Conservation (phyloP, 2,888 invertebrate genomes). For the Ischnura elegans region DNA sequence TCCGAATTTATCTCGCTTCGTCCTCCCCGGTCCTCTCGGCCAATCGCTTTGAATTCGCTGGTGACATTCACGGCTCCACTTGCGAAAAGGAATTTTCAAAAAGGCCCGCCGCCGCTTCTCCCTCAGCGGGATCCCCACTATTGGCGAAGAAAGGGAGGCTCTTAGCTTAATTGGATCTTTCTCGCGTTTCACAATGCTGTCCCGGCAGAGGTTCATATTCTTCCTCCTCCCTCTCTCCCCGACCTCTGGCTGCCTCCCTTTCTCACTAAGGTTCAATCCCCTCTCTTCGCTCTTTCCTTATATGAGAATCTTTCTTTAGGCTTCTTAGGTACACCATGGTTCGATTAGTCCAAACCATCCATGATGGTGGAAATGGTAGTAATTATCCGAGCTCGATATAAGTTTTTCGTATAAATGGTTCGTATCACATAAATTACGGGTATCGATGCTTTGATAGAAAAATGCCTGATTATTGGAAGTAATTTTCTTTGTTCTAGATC, state of each 20-base stretch:
- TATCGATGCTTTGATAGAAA: too few species aligned
- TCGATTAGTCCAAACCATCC: too few species aligned
- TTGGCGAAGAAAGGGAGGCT: conserved; percentile 28
- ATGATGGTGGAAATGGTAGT: too few species aligned
- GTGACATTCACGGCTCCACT: conserved; percentile 58
- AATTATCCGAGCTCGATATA: too few species aligned
- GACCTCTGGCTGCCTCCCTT: neutral
- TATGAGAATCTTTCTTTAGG: too few species aligned
- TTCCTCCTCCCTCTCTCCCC: neutral
- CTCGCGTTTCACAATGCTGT: conserved; percentile 64
- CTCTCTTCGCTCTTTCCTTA: neutral
- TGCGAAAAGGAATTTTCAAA: conserved; percentile 57
- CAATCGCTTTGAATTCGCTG: conserved; percentile 53
- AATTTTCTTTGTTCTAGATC: too few species aligned
- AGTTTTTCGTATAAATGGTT: too few species aligned
- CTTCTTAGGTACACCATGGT: too few species aligned
- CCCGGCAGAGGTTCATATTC: conserved; percentile 59
- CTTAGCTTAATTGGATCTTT: conserved; percentile 63
- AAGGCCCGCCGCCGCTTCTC: neutral
- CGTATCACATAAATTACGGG: too few species aligned
- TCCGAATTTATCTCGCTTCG: conserved; percentile 38
- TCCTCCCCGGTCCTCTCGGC: neutral
- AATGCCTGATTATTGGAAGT: too few species aligned
- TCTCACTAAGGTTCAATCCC: neutral
- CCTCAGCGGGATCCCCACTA: neutral